Percentiles rank a stretch among this genome's conserved stretches.
These are phyloP conservation scores for Diarsia brunnea DNA, from an alignment of 2,888 invertebrate genomes.

Conservation along the genomic window DNA sequence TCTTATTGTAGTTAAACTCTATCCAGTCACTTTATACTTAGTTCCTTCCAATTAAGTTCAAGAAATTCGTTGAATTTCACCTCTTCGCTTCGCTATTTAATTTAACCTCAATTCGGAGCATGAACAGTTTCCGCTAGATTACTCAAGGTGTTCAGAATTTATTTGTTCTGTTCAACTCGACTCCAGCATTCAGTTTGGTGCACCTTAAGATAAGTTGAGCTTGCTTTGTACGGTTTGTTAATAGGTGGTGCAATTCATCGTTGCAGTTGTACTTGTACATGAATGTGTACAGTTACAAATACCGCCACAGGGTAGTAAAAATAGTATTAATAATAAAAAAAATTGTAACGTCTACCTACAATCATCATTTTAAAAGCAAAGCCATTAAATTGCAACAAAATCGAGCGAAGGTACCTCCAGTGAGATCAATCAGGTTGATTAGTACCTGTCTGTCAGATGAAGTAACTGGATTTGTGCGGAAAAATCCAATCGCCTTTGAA, in stretches of 20 bases:
- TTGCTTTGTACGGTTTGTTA: conserved; percentile 5
- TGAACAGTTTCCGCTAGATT: conserved; percentile 22
- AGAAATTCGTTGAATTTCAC: not conserved
- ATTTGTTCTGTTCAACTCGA: conserved; percentile 32
- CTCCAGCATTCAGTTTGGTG: conserved; percentile 26
- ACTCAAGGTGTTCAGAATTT: conserved; percentile 23
- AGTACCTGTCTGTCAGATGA: not conserved
- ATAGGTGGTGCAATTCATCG: conserved; percentile 1
- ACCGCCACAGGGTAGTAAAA: not conserved
- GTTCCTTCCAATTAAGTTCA: not conserved
- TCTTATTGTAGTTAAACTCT: not conserved
- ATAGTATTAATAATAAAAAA: not conserved
- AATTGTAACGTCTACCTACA: not conserved
- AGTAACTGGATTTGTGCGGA: conserved; percentile 8
- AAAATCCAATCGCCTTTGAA: not conserved
- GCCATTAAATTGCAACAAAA: too few relatives aligned
- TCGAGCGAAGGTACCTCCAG: not conserved
- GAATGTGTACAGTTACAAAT: not conserved
- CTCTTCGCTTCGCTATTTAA: conserved; percentile 12
- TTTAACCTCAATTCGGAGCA: conserved; percentile 5
- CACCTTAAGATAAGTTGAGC: conserved; percentile 22
- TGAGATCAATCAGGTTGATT: conserved; percentile 2
- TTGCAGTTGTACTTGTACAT: not conserved
- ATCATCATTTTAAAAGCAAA: not conserved
- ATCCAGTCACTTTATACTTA: not conserved